These are phyloP conservation scores for Parnassius glacialis DNA, from an alignment of 2,888 invertebrate species.

Conservation along the genomic window DNA sequence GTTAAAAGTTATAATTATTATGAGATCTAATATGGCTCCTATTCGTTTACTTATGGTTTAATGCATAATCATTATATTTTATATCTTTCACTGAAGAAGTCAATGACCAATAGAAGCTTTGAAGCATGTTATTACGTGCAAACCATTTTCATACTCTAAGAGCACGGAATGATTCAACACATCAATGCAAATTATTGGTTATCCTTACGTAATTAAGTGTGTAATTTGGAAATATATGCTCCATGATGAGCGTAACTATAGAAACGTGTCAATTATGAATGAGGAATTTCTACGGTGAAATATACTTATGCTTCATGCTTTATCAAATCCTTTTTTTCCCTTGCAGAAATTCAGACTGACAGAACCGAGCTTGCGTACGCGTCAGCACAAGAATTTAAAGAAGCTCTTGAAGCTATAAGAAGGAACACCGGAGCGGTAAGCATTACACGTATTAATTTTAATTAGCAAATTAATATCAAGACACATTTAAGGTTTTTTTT, in stretches of 20 bases:
- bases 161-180: conserved; percentile 30
- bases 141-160: conserved; percentile 31
- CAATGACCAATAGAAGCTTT: conserved; percentile 31
- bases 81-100: conserved; percentile 23
- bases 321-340: background rate
- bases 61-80: conserved; percentile 13
- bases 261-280: conserved; percentile 27
- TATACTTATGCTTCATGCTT: background rate
- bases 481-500: too few relatives aligned
- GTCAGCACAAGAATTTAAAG: conserved; percentile 71
- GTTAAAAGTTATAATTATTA: background rate
- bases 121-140: conserved; percentile 27
- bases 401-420: conserved; percentile 66
- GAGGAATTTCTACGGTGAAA: conserved; percentile 11
- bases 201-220: conserved; percentile 37
- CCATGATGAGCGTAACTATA: conserved; percentile 30
- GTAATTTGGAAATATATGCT: conserved; percentile 35
- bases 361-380: conserved; percentile 59
- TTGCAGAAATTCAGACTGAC: conserved; percentile 61
- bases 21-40: background rate
- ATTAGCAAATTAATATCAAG: too few relatives aligned
- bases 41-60: conserved; percentile 9
- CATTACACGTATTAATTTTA: conserved; percentile 22
- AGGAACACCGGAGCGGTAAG: conserved; percentile 70
- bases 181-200: conserved; percentile 39